These are phyloP conservation scores for Gastracanthus pulcherrimus DNA, from an alignment of 2,888 invertebrate genomes.

Conservation along the genomic window DNA sequence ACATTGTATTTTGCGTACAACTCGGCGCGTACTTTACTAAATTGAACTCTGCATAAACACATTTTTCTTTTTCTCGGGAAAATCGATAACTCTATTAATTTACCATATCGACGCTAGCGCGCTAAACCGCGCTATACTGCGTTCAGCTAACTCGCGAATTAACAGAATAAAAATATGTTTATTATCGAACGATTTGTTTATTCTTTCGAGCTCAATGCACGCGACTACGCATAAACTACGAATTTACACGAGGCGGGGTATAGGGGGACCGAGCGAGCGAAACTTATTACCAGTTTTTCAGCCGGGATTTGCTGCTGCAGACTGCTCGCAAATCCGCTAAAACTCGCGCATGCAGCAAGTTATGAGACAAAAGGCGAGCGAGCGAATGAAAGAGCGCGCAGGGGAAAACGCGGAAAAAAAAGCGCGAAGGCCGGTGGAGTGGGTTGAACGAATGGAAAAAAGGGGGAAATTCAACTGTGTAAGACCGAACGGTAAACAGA, in stretches of 20 bases:
- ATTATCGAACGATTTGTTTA: not conserved
- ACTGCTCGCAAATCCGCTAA: not conserved
- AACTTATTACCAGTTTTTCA: slow-evolving; percentile 31
- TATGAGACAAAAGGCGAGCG: slow-evolving; percentile 25
- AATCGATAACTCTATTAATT: not conserved
- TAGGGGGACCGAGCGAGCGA: not conserved
- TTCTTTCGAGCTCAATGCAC: slow-evolving; percentile 3
- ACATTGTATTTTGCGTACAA: not conserved
- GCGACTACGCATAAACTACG: not conserved
- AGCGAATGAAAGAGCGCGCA: not conserved
- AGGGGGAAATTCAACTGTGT: not conserved
- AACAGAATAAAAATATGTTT: not conserved
- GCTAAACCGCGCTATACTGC: no score
- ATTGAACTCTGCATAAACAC: not conserved
- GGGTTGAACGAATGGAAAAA: not conserved
- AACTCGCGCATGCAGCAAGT: not conserved
- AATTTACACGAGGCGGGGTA: not conserved
- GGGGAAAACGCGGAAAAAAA: not conserved
- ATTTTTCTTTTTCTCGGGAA: not conserved
- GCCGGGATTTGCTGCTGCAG: not conserved
- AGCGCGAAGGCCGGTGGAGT: no score
- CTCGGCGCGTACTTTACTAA: not conserved
- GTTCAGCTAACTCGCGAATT: not conserved
- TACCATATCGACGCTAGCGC: not conserved
- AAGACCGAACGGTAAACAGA: not conserved